These are phyloP conservation scores for Hafferia zeledoni DNA, from an alignment of 2,797 vertebrate species.

Conservation along the genomic window DNA sequence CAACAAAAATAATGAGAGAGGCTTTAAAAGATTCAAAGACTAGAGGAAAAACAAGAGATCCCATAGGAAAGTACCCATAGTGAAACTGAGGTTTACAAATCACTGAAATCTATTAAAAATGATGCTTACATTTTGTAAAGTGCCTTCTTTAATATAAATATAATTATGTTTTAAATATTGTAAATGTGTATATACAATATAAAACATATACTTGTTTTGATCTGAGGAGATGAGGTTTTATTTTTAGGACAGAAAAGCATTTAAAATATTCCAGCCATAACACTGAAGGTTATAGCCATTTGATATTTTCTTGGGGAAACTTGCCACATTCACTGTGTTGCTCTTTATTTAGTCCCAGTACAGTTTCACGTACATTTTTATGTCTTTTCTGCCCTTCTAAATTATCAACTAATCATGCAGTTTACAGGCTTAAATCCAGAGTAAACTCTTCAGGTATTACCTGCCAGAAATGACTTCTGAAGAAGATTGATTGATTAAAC, in stretches of 20 bases:
- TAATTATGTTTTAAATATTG: conserved; percentile 69
- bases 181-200: conserved; percentile 59
- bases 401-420: neutral
- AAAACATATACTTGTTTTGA: conserved; percentile 57
- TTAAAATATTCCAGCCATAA: neutral
- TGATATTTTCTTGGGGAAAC: neutral
- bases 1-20: conserved; percentile 83
- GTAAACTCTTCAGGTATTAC: neutral
- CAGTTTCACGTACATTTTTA: neutral
- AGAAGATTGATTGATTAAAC: neutral
- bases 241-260: neutral
- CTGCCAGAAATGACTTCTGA: neutral
- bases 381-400: neutral
- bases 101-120: conserved; percentile 64
- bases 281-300: neutral
- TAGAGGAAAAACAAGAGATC: conserved; percentile 75
- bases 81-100: conserved; percentile 74
- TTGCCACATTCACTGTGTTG: neutral
- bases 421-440: neutral
- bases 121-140: conserved; percentile 71
- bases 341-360: neutral
- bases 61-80: conserved; percentile 72
- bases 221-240: conserved; percentile 13
- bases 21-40: conserved; percentile 81
- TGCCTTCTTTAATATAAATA: conserved; percentile 75